Conservation (phyloP, 2,113 vertebrate genomes). For the Ctenodactylus gundi region DNA sequence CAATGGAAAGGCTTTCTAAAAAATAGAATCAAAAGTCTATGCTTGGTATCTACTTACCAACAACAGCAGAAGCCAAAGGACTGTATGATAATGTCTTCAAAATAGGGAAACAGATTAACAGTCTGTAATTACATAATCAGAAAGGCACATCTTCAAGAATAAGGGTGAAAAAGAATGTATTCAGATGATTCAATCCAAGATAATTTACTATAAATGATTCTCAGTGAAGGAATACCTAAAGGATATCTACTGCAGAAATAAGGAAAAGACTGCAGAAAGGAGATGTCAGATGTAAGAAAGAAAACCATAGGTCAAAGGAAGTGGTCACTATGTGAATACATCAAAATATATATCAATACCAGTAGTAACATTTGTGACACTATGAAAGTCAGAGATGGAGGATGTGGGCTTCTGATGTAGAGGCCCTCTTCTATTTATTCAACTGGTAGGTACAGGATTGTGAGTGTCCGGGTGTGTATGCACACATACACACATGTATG, state of each 20-base stretch:
- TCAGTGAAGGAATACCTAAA: constrained; percentile 8
- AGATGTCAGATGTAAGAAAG: not conserved
- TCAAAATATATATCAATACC: not conserved
- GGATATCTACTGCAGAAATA: not conserved
- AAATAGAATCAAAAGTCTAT: no score
- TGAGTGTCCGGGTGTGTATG: not conserved
- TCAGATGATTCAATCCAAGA: constrained; percentile 7
- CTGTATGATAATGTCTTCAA: not conserved
- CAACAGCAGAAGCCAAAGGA: not conserved
- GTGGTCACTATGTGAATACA: not conserved
- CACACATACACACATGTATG: not conserved
- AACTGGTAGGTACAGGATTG: not conserved
- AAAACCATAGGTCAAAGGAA: not conserved
- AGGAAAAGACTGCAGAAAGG: not conserved
- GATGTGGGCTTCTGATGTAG: not conserved
- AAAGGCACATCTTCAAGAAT: not conserved
- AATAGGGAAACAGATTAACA: not conserved
- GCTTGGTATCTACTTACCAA: not conserved
- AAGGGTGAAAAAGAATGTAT: not conserved
- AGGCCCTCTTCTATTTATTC: not conserved
- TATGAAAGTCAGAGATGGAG: not conserved
- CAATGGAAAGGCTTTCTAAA: not conserved
- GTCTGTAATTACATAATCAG: not conserved
- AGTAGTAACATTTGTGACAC: not conserved
- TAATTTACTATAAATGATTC: not conserved